phyloP scores from a whole-genome alignment of 1,140 invertebrate genomes.

The Brachionus rotundiformis region DNA sequence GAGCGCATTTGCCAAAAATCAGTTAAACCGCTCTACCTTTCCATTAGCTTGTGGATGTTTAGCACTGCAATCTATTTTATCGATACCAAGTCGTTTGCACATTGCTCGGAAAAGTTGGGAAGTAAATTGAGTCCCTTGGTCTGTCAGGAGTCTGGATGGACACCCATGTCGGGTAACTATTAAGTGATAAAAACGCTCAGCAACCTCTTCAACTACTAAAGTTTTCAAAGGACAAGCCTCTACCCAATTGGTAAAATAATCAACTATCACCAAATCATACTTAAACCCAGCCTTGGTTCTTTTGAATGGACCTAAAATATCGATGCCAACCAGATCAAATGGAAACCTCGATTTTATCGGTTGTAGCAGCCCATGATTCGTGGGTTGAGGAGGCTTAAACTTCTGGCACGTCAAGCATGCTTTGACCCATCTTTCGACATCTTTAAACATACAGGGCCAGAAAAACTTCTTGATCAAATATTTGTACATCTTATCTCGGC shows the following conservation, averaged over 20 bases:
- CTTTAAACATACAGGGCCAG: neutral
- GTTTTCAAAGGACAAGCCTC: too few relatives aligned
- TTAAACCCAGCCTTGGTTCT: slow-evolving; percentile 54
- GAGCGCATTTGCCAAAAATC: neutral
- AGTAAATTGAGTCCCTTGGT: neutral
- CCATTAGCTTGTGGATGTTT: slow-evolving; percentile 55
- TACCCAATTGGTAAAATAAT: slow-evolving; percentile 63
- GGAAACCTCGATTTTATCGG: neutral
- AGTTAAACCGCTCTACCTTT: slow-evolving; percentile 51
- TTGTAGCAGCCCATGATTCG: neutral
- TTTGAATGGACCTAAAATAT: slow-evolving; percentile 54
- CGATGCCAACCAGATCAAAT: slow-evolving; percentile 45
- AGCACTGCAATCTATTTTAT: slow-evolving; percentile 53
- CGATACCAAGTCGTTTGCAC: slow-evolving; percentile 32
- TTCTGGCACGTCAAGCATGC: too few relatives aligned
- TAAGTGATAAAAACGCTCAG: slow-evolving; percentile 57
- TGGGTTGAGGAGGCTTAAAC: neutral
- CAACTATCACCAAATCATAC: slow-evolving; percentile 59
- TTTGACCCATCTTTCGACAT: too few relatives aligned
- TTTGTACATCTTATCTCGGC: too few relatives aligned
- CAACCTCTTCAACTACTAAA: slow-evolving; percentile 59
- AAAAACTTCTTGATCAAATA: neutral
- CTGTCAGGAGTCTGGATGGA: neutral
- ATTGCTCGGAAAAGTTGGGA: neutral
- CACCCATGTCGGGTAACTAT: slow-evolving; percentile 55